phyloP scores from a whole-genome alignment of 2,113 vertebrate species.

The Himantopus leucocephalus region DNA sequence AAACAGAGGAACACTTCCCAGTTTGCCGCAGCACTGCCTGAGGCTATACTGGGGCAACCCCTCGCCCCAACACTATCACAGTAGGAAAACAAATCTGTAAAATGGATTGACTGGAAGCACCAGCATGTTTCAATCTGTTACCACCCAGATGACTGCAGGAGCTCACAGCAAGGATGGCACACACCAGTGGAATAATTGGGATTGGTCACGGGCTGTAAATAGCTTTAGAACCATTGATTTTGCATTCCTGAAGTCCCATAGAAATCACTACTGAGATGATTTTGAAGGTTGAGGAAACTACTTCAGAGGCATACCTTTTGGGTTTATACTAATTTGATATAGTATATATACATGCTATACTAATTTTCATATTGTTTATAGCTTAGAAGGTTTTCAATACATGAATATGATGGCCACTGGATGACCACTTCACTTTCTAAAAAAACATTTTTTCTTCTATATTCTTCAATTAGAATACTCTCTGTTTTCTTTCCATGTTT shows the following conservation, averaged over 20 bases:
- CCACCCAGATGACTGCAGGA: background rate
- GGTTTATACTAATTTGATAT: background rate
- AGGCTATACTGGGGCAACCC: fast-evolving
- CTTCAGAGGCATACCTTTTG: background rate
- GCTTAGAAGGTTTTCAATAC: background rate
- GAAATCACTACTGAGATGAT: background rate
- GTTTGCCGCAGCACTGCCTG: background rate
- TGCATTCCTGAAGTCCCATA: background rate
- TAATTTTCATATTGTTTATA: background rate
- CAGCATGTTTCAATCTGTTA: background rate
- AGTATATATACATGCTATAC: too few species aligned
- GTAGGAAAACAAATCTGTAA: background rate
- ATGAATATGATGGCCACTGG: background rate
- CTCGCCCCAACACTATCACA: background rate
- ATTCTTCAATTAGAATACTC: background rate
- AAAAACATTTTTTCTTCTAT: background rate
- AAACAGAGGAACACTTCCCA: background rate
- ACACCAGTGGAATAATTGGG: background rate
- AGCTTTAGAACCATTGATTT: background rate
- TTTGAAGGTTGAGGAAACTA: background rate
- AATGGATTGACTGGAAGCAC: background rate
- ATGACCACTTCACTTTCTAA: background rate
- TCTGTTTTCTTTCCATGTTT: background rate
- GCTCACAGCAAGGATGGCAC: background rate
- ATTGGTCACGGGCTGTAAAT: background rate